These are phyloP conservation scores for Caerostris extrusa DNA, from an alignment of 1,140 invertebrate species.

Conservation along the genomic window DNA sequence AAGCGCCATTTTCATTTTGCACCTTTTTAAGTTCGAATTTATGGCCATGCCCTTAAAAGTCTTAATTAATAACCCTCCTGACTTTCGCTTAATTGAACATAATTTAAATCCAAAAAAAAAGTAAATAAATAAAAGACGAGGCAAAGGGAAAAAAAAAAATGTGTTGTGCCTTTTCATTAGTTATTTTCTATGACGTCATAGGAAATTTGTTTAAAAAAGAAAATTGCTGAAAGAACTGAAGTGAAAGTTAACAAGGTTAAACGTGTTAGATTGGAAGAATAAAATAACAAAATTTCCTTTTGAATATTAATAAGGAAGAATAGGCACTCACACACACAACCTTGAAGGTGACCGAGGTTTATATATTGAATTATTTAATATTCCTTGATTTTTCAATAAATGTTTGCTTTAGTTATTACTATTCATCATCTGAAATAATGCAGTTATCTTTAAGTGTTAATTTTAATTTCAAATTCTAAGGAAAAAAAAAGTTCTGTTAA, in stretches of 20 bases:
- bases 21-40: background rate
- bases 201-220: background rate
- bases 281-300: background rate
- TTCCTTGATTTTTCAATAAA: background rate
- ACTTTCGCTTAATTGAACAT: constrained; percentile 18
- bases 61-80: background rate
- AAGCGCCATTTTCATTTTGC: background rate
- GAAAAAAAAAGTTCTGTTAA: no score
- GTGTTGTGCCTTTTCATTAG: background rate
- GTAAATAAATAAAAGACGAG: background rate
- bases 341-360: background rate
- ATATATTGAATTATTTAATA: background rate
- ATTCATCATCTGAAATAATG: no score
- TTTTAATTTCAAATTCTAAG: no score
- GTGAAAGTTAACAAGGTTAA: background rate
- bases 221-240: background rate
- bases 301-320: constrained; percentile 2
- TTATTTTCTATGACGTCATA: constrained; percentile 11
- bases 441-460: no score
- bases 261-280: background rate
- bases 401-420: background rate
- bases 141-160: background rate
- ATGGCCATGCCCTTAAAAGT: background rate
- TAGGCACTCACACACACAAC: background rate
- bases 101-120: background rate